A percentile compares a stretch with the other conserved stretches of the same genome.
Conservation (phyloP, 2,888 invertebrate species). For the Cheilosia urbana region DNA sequence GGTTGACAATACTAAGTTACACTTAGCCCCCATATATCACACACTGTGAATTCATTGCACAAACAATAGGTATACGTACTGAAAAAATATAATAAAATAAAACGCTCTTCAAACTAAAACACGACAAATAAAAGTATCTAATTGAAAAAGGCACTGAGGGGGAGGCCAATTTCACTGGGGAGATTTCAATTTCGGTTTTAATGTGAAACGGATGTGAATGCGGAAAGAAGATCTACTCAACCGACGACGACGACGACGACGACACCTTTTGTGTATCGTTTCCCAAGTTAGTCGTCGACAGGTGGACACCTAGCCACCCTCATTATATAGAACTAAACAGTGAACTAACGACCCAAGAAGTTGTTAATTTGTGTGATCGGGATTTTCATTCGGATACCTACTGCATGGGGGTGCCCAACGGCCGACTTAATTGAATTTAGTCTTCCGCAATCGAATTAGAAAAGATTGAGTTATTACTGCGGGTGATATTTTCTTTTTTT, state of each 20-base stretch:
- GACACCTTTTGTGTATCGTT: constrained; percentile 26
- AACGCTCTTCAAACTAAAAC: constrained; percentile 20
- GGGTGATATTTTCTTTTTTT: neutral
- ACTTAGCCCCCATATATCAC: neutral
- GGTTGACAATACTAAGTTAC: constrained; percentile 56
- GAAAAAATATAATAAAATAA: constrained; percentile 3
- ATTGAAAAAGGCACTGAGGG: constrained; percentile 56
- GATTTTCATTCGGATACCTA: constrained; percentile 35
- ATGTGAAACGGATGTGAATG: constrained; percentile 72
- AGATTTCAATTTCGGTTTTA: constrained; percentile 56
- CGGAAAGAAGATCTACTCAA: constrained; percentile 56
- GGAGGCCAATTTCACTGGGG: constrained; percentile 55
- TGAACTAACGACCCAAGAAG: constrained; percentile 20
- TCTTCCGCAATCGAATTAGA: constrained; percentile 68
- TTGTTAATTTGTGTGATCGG: constrained; percentile 20
- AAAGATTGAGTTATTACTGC: constrained; percentile 60
- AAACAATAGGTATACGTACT: neutral
- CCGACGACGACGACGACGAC: constrained; percentile 23
- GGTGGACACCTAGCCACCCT: constrained; percentile 2
- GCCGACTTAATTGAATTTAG: constrained; percentile 63
- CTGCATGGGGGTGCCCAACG: constrained; percentile 31
- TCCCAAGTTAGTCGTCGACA: neutral
- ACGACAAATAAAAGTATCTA: constrained; percentile 42
- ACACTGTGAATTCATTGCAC: constrained; percentile 35
- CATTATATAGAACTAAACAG: neutral